phyloP scores from a whole-genome alignment of 2,797 vertebrate genomes.

The Enoplosus armatus region DNA sequence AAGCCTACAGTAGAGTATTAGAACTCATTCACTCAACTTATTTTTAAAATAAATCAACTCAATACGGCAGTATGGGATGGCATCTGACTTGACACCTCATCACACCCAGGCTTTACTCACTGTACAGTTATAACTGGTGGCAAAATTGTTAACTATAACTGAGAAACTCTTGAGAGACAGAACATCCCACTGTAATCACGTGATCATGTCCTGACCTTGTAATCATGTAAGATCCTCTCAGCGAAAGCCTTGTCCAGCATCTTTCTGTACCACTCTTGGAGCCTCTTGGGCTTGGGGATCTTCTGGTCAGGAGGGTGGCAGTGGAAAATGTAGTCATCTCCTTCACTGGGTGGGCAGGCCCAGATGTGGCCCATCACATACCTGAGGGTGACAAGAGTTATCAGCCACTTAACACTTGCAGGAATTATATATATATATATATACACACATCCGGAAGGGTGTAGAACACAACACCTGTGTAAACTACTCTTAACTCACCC shows the following conservation, averaged over 20 bases:
- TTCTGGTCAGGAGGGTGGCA: conserved; percentile 98
- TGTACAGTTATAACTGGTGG: not conserved
- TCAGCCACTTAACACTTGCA: conserved; percentile 12
- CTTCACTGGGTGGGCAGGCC: conserved; percentile 99
- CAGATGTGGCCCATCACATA: conserved; percentile 98
- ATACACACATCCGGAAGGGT: too few relatives aligned
- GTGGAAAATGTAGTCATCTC: conserved; percentile 99
- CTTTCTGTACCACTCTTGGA: conserved; percentile 99
- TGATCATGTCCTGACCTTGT: conserved; percentile 88
- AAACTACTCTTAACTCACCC: conserved; percentile 85
- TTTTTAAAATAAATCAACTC: not conserved
- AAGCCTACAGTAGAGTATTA: not conserved
- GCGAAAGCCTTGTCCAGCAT: conserved; percentile 99
- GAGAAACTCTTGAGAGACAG: conserved; percentile 1
- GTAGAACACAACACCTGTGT: not conserved
- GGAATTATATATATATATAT: not conserved
- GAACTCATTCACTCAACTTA: not conserved
- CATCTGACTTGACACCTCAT: not conserved
- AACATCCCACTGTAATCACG: not conserved
- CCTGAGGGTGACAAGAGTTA: conserved; percentile 74
- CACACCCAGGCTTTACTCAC: not conserved
- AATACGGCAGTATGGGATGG: not conserved
- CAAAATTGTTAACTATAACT: conserved; percentile 1
- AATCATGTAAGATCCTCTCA: conserved; percentile 97
- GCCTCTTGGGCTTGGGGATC: conserved; percentile 98